Evolutionary conservation across 2,888 invertebrate species (phyloP).

Genomic region (Cataglyphis albicans): DNA sequence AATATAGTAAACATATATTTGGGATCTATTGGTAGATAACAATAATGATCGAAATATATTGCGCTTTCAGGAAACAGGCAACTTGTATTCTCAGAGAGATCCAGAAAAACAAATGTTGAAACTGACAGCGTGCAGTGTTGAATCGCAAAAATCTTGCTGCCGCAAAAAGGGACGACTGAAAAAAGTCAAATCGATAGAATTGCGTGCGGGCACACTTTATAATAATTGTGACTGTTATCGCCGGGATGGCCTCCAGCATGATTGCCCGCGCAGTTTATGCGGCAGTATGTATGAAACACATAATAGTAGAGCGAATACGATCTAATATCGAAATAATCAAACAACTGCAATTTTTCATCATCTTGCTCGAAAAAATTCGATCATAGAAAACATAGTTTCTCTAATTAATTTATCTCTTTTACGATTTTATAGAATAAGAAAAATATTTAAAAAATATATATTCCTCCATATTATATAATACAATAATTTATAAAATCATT

Average conservation of each 20-base stretch:
- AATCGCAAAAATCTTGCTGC: not conserved
- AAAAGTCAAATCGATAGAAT: conserved; percentile 10
- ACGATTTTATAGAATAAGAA: not conserved
- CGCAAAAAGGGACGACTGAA: not conserved
- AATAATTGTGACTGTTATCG: conserved; percentile 12
- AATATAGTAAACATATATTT: not conserved
- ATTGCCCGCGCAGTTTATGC: conserved; percentile 8
- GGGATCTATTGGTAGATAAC: not conserved
- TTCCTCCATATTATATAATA: not conserved
- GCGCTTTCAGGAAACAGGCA: not conserved
- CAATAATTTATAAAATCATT: conserved; percentile 11
- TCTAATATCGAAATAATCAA: conserved; percentile 20
- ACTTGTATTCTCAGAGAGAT: not conserved
- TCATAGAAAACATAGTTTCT: conserved; percentile 11
- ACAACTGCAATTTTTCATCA: not conserved
- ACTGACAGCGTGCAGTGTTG: not conserved
- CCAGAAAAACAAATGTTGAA: not conserved
- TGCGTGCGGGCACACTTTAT: not conserved
- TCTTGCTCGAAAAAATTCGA: not conserved
- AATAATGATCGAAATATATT: not conserved
- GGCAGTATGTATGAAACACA: conserved; percentile 8
- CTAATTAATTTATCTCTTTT: not conserved
- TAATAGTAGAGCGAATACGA: not conserved
- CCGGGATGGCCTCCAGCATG: not conserved
- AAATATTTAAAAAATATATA: not conserved